Evolutionary conservation across 1,140 invertebrate species (phyloP).

Genomic region (Yoshiicerus persimilis): DNA sequence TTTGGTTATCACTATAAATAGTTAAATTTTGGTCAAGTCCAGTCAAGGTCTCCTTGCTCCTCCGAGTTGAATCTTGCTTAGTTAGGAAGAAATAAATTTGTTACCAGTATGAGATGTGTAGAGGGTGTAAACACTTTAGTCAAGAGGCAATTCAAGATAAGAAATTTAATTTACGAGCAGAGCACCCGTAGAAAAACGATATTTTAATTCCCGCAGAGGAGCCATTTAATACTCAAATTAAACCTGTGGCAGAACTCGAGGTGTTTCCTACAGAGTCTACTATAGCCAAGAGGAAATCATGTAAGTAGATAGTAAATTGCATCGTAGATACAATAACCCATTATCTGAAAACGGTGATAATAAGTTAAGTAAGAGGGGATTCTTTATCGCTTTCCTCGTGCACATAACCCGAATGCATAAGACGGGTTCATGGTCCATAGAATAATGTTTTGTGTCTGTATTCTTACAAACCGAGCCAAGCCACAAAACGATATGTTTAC

Average conservation of each 20-base stretch:
- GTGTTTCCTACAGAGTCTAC: neutral
- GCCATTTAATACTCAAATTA: constrained; percentile 3
- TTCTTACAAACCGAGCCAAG: too few species aligned
- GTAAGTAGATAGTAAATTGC: neutral
- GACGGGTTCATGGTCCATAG: neutral
- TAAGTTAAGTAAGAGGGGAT: neutral
- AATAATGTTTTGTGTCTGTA: neutral
- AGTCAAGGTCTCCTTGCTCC: neutral
- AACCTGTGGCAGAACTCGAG: neutral
- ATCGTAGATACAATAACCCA: neutral
- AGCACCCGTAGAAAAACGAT: constrained; percentile 13
- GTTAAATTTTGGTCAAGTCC: neutral
- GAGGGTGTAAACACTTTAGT: neutral
- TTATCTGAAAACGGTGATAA: constrained; percentile 21
- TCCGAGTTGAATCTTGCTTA: too few species aligned
- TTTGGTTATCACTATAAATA: neutral
- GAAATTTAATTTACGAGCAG: constrained; percentile 7
- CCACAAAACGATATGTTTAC: neutral
- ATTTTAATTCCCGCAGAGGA: constrained; percentile 16
- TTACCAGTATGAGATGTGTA: neutral
- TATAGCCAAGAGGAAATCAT: neutral
- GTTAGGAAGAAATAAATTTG: neutral
- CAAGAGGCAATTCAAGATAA: neutral
- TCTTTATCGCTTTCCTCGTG: neutral
- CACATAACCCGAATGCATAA: neutral